Evolutionary conservation across 2,797 vertebrate genomes (phyloP), one percentile per base, ranked within the genome.

Genomic region (Sternotherus odoratus): DNA sequence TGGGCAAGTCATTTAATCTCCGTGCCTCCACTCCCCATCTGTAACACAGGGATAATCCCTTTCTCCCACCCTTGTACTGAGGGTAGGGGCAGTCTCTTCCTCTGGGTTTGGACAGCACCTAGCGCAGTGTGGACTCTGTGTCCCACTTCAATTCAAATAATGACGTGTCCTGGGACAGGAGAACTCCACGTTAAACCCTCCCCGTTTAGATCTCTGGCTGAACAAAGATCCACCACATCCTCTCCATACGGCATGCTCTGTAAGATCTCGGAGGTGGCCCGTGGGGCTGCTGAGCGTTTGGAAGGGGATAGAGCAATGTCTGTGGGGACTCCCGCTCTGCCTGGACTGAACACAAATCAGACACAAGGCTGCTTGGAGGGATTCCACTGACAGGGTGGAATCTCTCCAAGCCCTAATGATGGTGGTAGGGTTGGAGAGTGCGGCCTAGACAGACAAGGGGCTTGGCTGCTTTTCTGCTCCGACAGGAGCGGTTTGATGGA

Each of bases 1-100:
- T 66, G 63, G 63, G 33, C n/a, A 10, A 66, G 63, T 66, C 63
- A n/a, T 19, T 36, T 66, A 9, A 66, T 11, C 17, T 66, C n/a
- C 2, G 2, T 66, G 63, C 33, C 8, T 0, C 54, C 0, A 11
- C 54, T 56, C 24, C 53, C 54, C 60, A 17, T n/a, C 33, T 66
- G 63, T 66, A 36, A 66, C 30, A 63, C 5, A n/a, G n/a, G 63
- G n/a, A 66, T 36, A 36, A 10, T 36, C n/a, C n/a, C n/a, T 66
- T 36, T 66, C 33, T 19, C 63, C n/a, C 19, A 36, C 19, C n/a
- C 63, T 53, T 53, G 23, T 53, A 53, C 24, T 23, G 53, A 53
- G 23, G 21, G 53, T 23, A 53, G 26, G 26, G 54, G 17, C 63
- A 5, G 9, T 66, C 36, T 12, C 8, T 69, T 39, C 66, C 39